Base-by-base conservation (phyloP, 1,140 invertebrate genomes). In the Bradysia coprophila region DNA sequence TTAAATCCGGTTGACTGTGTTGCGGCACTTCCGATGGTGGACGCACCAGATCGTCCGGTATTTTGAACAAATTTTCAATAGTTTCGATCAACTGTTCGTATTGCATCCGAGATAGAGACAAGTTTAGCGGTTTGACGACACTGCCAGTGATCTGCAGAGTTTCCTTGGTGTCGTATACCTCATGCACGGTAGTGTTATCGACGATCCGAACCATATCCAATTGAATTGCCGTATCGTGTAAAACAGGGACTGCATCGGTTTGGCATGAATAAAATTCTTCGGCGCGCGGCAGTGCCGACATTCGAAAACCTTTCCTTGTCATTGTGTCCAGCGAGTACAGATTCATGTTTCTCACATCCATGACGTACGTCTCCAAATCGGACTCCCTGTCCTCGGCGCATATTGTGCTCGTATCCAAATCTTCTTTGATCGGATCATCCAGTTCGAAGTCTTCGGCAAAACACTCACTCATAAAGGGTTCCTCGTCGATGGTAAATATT, bases 51-150 rank as follows among this genome's bases (percentile, higher is more conserved):
- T 49, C 52, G 38, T 46, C 43, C 2, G 56, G 55, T 31, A 57
- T 51, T 38, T 56, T 57, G 3, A 51, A 56, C 0, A 53, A 48
- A 51, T 62, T 69, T 32, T 73, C 63, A 16, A 78, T 53, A 2
- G 80, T 87, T 46, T 91, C 81, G 33, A 91, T 61, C 21, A 94
- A 63, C 58, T 93, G 87, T 57, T 90, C 81, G 56, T 93, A 94
- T 51, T 93, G 88, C 19, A 73, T 69, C 22, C 87, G 77, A 11
- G 81, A 79, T 8, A 93, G 62, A 1, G 85, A 86, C 11, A 94
- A 72, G 61, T 89, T 86, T 11, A 93, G 56, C 0, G 81, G 76
- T 34, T 78, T 85, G 10, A 90, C 76, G 19, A 93, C 78, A 39
- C 69, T 72, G n/a, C 87, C 88, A 42, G 68, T 70, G 4, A 93